Evolutionary conservation across 2,888 invertebrate species (phyloP).

Genomic region (Eupsilia transversa): DNA sequence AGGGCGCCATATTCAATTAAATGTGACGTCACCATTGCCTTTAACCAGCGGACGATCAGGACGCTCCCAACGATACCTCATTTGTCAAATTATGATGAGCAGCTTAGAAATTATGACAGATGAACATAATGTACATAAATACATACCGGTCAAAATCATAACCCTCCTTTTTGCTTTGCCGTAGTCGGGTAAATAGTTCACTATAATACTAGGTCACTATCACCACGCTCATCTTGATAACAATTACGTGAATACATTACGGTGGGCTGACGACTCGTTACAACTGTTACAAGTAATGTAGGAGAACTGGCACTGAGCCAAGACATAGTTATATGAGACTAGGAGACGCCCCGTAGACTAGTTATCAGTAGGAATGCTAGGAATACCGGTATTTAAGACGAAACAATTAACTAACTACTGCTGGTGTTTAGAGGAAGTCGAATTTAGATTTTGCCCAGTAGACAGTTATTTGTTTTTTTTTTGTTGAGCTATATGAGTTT

Average conservation of each 20-base stretch:
- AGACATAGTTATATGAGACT: slow-evolving; percentile 41
- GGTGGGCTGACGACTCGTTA: slow-evolving; percentile 33
- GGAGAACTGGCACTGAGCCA: slow-evolving; percentile 55
- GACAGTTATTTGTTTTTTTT: neutral
- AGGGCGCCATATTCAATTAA: no score
- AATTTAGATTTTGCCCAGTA: slow-evolving; percentile 15
- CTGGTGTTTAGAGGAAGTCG: neutral
- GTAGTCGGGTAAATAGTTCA: no score
- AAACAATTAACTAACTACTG: slow-evolving; percentile 32
- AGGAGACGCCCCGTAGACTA: slow-evolving; percentile 57
- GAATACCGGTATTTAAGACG: slow-evolving; percentile 37
- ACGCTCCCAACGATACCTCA: no score
- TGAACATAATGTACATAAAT: no score
- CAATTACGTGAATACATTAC: slow-evolving; percentile 43
- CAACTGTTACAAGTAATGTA: slow-evolving; percentile 25
- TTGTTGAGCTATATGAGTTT: neutral
- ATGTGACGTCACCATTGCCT: no score
- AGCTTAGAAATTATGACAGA: no score
- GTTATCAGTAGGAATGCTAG: slow-evolving; percentile 38
- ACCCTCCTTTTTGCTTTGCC: no score
- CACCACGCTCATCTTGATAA: slow-evolving; percentile 49
- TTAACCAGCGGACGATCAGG: no score
- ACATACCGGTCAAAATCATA: no score
- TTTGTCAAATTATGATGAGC: no score
- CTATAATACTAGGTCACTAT: slow-evolving; percentile 59